Conservation (phyloP, 2,888 invertebrate genomes). For the Drosophila nr. medialis region DNA sequence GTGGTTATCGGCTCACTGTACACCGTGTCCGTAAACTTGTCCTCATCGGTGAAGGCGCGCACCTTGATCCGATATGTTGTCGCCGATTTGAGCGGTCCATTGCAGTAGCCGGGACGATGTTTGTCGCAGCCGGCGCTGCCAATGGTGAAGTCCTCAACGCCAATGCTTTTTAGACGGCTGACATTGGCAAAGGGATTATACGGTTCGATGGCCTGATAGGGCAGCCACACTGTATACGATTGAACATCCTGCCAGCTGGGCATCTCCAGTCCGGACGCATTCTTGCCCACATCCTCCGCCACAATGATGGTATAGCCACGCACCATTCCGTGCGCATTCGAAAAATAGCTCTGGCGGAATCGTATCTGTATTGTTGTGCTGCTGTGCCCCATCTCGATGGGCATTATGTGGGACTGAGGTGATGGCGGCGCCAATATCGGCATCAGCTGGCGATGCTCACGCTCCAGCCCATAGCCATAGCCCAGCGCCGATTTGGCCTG, state of each 20-base stretch:
- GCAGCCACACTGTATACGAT: conserved; percentile 94
- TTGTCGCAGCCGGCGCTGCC: conserved; percentile 93
- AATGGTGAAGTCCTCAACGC: conserved; percentile 93
- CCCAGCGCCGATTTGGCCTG: conserved; percentile 94
- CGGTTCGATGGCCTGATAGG: conserved; percentile 96
- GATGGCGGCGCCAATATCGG: conserved; percentile 92
- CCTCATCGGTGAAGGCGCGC: conserved; percentile 96
- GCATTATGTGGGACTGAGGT: conserved; percentile 89
- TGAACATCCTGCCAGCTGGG: conserved; percentile 97
- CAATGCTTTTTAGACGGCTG: conserved; percentile 85
- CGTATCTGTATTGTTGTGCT: conserved; percentile 91
- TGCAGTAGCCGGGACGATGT: conserved; percentile 93
- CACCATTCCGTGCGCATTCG: conserved; percentile 92
- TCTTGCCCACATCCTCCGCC: conserved; percentile 93
- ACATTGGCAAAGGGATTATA: conserved; percentile 93
- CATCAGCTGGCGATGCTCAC: conserved; percentile 91
- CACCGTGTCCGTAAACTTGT: conserved; percentile 96
- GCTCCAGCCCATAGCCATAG: conserved; percentile 91
- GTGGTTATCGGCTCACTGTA: conserved; percentile 95
- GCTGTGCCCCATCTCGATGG: conserved; percentile 91
- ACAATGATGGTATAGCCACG: conserved; percentile 95
- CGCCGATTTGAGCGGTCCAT: conserved; percentile 96
- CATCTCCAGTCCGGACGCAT: conserved; percentile 92
- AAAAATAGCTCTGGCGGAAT: conserved; percentile 95
- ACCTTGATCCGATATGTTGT: conserved; percentile 96